These are phyloP conservation scores for Acromyrmex heyeri DNA, from an alignment of 1,140 invertebrate genomes.

Conservation along the genomic window DNA sequence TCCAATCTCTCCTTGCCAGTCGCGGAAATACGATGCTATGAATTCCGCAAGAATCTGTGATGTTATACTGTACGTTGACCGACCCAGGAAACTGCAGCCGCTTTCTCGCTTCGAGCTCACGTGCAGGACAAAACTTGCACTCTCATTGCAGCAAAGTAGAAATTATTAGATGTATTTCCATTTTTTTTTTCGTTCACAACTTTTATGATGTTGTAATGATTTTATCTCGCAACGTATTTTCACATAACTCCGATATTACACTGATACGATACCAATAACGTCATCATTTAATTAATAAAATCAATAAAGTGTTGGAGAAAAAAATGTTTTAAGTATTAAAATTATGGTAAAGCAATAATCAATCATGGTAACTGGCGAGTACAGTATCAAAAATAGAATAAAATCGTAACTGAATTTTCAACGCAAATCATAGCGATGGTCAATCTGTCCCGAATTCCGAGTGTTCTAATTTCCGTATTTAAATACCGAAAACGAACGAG, in stretches of 20 bases:
- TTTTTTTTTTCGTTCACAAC: neutral
- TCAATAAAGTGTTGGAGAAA: neutral
- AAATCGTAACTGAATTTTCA: slow-evolving; percentile 3
- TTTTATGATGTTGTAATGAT: neutral
- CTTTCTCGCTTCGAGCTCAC: slow-evolving; percentile 10
- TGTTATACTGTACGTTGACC: slow-evolving; percentile 42
- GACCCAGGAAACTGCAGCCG: slow-evolving; percentile 33
- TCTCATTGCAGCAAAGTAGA: neutral
- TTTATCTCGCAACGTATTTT: neutral
- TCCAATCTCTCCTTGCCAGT: slow-evolving; percentile 16
- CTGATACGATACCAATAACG: no score
- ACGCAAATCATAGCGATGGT: neutral
- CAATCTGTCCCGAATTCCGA: neutral
- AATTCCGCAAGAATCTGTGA: slow-evolving; percentile 50
- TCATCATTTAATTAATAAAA: neutral
- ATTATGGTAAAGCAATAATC: neutral
- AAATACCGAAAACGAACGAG: slow-evolving; percentile 45
- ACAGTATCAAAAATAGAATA: no score
- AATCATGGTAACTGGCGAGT: neutral
- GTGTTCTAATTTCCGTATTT: slow-evolving; percentile 43
- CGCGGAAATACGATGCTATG: slow-evolving; percentile 48
- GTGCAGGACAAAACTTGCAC: slow-evolving; percentile 1
- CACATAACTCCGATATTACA: neutral
- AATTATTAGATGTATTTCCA: neutral
- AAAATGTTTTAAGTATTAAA: neutral